Base-by-base conservation (phyloP, 2,888 invertebrate species). In the Archips xylosteana region DNA sequence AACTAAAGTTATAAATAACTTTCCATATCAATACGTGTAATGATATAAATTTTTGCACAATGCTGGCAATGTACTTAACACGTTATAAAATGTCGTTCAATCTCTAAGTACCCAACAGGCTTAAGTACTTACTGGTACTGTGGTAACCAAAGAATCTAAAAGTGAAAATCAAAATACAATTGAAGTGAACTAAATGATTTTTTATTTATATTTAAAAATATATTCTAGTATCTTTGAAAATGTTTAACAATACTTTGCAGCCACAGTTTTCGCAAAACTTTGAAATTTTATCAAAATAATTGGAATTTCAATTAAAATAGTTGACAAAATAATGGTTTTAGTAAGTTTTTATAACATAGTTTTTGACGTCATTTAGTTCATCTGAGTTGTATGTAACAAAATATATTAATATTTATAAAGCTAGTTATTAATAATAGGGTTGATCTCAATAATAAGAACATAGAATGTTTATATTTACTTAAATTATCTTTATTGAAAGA, bases 401-500 rank as follows among this genome's bases (percentile, higher is more conserved):
- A 63, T 9, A 57, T 73, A n/a, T n/a, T n/a, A n/a, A n/a, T n/a
- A n/a, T n/a, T n/a, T n/a, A n/a, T 63, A 39, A 73, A 59, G 73
- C 68, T 73, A 68, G 47, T 67, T 71, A 3, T 6, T 68, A 74
- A n/a, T 66, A 51, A 71, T 75, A 75, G 66, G 51, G 64, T 67
- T 73, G 73, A 73, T 73, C 65, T 74, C 61, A n/a, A 75, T 70
- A 54, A 68, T 61, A 72, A 69, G 59, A 47, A 69, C 59, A 75
- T 60, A 69, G 62, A 75, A 77, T 66, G 65, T 76, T 77, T 62
- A 61, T 75, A 75, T 72, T 75, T 73, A 65, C 51, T 71, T 70
- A 70, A 76, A 75, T 70, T 74, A 70, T 74, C 79, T 82, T 89
- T 87, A 87, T 90, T 90, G 80, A 88, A 92, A 92, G 92, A 92